Evolutionary conservation across 2,797 vertebrate genomes (phyloP), one percentile per base, ranked within the genome.

Genomic region (Sebastes alutus): DNA sequence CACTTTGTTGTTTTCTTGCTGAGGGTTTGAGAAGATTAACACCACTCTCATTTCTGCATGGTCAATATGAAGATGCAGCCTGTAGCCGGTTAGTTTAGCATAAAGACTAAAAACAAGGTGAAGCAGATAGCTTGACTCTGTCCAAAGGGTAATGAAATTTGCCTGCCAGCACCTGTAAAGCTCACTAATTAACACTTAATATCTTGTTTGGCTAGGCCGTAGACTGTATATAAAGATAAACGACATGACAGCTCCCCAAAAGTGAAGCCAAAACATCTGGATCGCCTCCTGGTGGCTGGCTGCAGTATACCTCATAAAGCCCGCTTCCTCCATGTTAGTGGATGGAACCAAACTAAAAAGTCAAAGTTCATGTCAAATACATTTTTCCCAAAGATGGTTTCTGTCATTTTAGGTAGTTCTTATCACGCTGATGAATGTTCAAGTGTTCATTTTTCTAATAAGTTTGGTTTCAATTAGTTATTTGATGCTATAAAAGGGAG

Each of bases 91-190:
- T 7, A 10, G 16, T 7, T 54, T 49, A 49, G 42, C 0, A 49
- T 49, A 4, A 49, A 49, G 0, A 2, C 42, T 49, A 20, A 49
- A 49, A 49, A 49, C 42, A 20, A 49, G 1, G 2, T 0, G 42
- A 49, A 49, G 0, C 42, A 2, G 16, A 0, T 18, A 49, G 42
- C 16, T 0, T 49, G 18, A 49, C 42, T 49, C 2, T 49, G 42
- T 0, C 20, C 46, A 30, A 54, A 32, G 49, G 0, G 0, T 22
- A 9, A 68, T 5, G 7, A 9, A 29, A 59, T n/a, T 0, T 49
- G 18, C 25, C 1, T 2, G 8, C 30, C 52, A 56, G 14, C 52
- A 4, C 14, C 22, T 4, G 55, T 46, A 6, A 20, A 60, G 7
- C 18, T 72, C 58, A 49, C 8, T 52, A 1, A 61, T 11, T 5